Conservation (phyloP, 2,797 vertebrate species). For the Brachymystax lenok region DNA sequence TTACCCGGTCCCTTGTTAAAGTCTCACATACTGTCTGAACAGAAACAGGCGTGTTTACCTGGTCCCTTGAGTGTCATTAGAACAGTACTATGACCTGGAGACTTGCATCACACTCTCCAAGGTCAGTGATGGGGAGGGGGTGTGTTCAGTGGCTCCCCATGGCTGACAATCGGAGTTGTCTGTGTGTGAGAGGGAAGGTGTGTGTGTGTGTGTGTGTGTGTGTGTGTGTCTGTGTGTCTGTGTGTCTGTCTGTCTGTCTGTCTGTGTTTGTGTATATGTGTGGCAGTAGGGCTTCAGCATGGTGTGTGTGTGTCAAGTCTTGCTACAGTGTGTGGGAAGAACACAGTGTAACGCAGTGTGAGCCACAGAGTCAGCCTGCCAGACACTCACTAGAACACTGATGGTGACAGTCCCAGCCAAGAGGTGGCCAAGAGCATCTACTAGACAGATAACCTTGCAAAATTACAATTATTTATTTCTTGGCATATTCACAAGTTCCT, state of each 20-base stretch:
- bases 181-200: neutral
- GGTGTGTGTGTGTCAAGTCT: neutral
- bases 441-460: neutral
- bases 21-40: too few relatives aligned
- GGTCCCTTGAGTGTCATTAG: too few relatives aligned
- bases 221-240: neutral
- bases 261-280: too few relatives aligned
- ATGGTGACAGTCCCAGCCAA: neutral
- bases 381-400: neutral
- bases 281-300: too few relatives aligned
- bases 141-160: neutral
- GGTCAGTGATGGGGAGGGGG: neutral
- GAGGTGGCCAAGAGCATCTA: neutral
- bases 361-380: neutral
- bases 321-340: neutral
- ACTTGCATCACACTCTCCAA: neutral
- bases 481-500: neutral
- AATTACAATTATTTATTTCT: slow-evolving; percentile 5
- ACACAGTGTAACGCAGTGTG: neutral
- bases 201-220: too few relatives aligned
- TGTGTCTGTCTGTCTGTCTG: too few relatives aligned
- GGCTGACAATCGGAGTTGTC: slow-evolving; percentile 3
- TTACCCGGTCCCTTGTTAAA: too few relatives aligned
- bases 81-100: too few relatives aligned
- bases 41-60: too few relatives aligned